These are phyloP conservation scores for Odontesthes bonariensis DNA, from an alignment of 2,113 vertebrate species.

Conservation along the genomic window DNA sequence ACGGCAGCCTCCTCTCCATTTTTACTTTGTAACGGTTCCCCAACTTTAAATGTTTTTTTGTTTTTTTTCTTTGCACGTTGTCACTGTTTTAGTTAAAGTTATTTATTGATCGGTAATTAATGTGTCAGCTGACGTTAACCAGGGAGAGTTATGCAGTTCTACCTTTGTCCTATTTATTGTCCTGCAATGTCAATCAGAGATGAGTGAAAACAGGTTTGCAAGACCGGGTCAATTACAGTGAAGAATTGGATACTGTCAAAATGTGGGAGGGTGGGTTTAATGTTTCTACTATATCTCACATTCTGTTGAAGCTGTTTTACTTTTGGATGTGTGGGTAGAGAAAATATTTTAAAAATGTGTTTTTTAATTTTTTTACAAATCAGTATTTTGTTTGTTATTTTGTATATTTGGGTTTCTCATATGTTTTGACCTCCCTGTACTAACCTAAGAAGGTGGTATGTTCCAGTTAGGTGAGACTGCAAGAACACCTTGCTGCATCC, in stretches of 20 bases:
- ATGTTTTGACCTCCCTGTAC: background rate
- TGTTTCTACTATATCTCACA: background rate
- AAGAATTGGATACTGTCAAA: background rate
- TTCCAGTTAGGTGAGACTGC: constrained; percentile 5
- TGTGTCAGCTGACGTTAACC: background rate
- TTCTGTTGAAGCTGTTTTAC: background rate
- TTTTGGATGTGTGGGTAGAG: background rate
- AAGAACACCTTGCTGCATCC: background rate
- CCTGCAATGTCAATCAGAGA: background rate
- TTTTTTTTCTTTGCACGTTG: no score
- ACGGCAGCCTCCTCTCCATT: no score
- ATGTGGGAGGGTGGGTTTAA: background rate
- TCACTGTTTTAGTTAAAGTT: background rate
- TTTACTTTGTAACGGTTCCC: no score
- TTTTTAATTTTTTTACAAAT: background rate
- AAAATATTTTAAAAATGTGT: no score
- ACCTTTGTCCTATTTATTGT: background rate
- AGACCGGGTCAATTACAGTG: background rate
- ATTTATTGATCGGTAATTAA: background rate
- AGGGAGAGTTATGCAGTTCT: no score
- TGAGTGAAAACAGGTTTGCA: constrained; percentile 10
- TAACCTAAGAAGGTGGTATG: background rate
- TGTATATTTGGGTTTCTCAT: background rate
- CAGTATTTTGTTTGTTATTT: background rate
- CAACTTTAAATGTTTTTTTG: no score